Base-by-base conservation (phyloP, 2,797 vertebrate genomes). In the Merluccius polli region DNA sequence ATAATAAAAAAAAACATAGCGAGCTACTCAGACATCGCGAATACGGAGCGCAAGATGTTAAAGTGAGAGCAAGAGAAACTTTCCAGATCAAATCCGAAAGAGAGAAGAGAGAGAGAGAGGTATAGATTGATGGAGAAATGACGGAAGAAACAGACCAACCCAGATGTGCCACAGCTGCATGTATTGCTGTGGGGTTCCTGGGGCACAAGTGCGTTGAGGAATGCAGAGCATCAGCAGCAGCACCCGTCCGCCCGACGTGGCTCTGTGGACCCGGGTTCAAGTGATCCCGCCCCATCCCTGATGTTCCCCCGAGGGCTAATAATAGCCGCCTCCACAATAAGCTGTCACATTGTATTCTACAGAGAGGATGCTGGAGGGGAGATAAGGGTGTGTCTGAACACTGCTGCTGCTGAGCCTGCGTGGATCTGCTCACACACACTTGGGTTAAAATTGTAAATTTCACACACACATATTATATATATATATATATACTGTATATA, bases 311-410 rank as follows among this genome's bases (percentile, higher is more conserved):
- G 74, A 38, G 59, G 71, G 44, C 86, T 88, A 88, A 90, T 81
- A 92, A 91, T 91, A 91, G 82, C 79, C 68, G 27, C 48, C 31
- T 68, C 80, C 80, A 87, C 85, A 90, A 86, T 87, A 82, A 84
- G 82, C 85, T 88, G 88, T 89, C 86, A 90, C 77, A 83, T 75
- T 80, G 77, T 74, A 87, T 87, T 84, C 75, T 81, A 78, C 81
- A 79, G 77, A 73, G 65, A 15, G 59, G 30, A 44, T 67, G 73
- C 68, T 35, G 44, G 52, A 29, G 73, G 15, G 65, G 68, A 2
- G 82, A 89, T 78, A 77, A 87, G 81, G 59, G 77, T 77, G 63
- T 15, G 71, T 81, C 72, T 78, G 70, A 75, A 84, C 71, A 15
- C 72, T 21, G 77, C 87, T 69, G 71, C 79, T 11, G 77, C 79